Base-by-base conservation (phyloP, 2,888 invertebrate genomes). In the Salticus scenicus region DNA sequence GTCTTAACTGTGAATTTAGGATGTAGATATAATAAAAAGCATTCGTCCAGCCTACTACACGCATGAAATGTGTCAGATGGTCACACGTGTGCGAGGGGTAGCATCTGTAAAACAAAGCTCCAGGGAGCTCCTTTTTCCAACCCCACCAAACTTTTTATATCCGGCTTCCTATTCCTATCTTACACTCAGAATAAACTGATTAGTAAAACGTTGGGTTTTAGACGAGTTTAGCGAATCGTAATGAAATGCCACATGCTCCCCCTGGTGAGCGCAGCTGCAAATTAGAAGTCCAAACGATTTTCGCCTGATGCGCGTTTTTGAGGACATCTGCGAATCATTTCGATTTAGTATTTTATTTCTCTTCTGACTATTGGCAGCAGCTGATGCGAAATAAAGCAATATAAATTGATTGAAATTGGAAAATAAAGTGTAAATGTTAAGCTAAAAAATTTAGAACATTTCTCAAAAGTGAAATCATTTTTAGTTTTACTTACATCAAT, bases 181-280 rank as follows among this genome's bases (percentile, higher is more conserved):
- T 57, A 20, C 72, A 20, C 42, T 41, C n/a, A 75, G 63, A 70
- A 71, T 82, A 82, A 82, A 82, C 81, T 82, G 81, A 82, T 82
- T 82, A 82, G 81, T 70, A 81, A 74, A 41, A 66, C 30, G 27
- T 42, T 51, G 70, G 31, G 70, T 78, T 81, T 81, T 76, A 82
- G 75, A 64, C 72, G 73, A 73, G 64, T 72, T 66, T 64, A 80
- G 79, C 63, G 82, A 76, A 64, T 76, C 71, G 76, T 76, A 76
- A 76, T 82, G 82, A 82, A 81, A 82, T 47, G 82, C 82, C 82
- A 82, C 82, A 82, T 76, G 82, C 75, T 70, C 71, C 82, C 81
- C 33, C 72, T 42, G 28, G 28, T 57, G 82, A 71, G 64, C 76
- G 82, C 82, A 82, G 82, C 82, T 82, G 82, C 71, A 70, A 71